Evolutionary conservation across 2,888 invertebrate species (phyloP).

Genomic region (Diogma glabrata): DNA sequence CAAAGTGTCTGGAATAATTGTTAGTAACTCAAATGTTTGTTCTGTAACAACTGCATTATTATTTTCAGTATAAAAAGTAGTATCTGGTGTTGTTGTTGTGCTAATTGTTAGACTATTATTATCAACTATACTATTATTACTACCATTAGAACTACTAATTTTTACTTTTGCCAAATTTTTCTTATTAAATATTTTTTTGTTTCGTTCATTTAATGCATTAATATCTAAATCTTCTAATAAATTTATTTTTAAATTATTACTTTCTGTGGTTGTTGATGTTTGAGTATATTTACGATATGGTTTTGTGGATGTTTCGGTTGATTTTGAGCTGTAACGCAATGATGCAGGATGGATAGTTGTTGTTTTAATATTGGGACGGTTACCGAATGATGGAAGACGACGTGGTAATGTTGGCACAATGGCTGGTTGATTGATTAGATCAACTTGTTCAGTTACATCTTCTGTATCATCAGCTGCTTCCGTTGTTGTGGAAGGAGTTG

Average conservation of each 20-base stretch:
- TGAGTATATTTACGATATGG: slow-evolving; percentile 32
- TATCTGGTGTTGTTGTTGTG: slow-evolving; percentile 27
- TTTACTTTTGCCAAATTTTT: too few species aligned
- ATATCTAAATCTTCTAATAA: slow-evolving; percentile 37
- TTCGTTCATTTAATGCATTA: slow-evolving; percentile 41
- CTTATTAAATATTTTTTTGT: slow-evolving; percentile 41
- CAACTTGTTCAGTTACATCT: slow-evolving; percentile 8
- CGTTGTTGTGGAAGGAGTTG: slow-evolving; percentile 18
- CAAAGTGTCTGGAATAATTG: slow-evolving; percentile 12
- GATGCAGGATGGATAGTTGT: slow-evolving; percentile 30
- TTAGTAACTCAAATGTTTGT: neutral
- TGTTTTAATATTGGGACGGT: slow-evolving; percentile 26
- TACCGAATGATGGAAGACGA: slow-evolving; percentile 27
- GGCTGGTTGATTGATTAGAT: slow-evolving; percentile 14
- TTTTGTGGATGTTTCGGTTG: slow-evolving; percentile 23
- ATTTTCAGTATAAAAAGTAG: neutral
- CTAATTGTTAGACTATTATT: too few species aligned
- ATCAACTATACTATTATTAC: too few species aligned
- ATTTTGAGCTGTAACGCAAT: slow-evolving; percentile 26
- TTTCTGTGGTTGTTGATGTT: slow-evolving; percentile 26
- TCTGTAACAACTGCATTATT: neutral
- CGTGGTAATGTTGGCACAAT: slow-evolving; percentile 20
- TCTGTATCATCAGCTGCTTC: slow-evolving; percentile 14
- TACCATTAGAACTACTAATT: too few species aligned
- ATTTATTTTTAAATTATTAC: slow-evolving; percentile 23